Base-by-base conservation (phyloP, 2,888 invertebrate species). In the Stomorhina lunata region DNA sequence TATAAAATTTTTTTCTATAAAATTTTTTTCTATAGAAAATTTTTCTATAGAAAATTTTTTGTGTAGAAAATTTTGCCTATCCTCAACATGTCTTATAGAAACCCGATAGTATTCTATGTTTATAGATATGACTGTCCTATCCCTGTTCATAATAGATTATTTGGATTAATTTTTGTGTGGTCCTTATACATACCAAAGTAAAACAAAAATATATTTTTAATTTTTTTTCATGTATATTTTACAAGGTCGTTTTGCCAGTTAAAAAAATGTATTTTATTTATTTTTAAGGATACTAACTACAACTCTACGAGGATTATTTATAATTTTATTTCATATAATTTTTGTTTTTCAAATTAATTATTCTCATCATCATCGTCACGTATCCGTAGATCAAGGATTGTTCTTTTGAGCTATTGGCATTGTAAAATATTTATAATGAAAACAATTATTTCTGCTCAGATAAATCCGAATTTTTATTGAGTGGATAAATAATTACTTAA, bases 241-340 rank as follows among this genome's bases (percentile, higher is more conserved):
- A 3, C 75, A 66, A 75, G 75, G 75, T 53, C 66, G 3, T 57
- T 65, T 43, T 20, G 17, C 15, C 65, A 12, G 15, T 55, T 45
- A n/a, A n/a, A 22, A 22, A 2, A 4, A 17, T 3, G 20, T 40
- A 17, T 55, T 55, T 53, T 34, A 9, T 45, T 29, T n/a, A 10
- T 32, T 45, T 59, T 61, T 22, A 40, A 61, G 61, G 27, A 53
- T 37, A 12, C 2, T n/a, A n/a, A n/a, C n/a, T n/a, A n/a, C n/a
- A n/a, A n/a, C 50, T 17, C 15, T 45, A 45, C 45, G 10, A 20
- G 37, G 7, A 43, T 65, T 53, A n/a, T n/a, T n/a, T n/a, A n/a
- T n/a, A n/a, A n/a, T n/a, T n/a, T n/a, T n/a, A n/a, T n/a, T n/a
- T n/a, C n/a, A n/a, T n/a, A n/a, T n/a, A n/a, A n/a, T n/a, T 22